Evolutionary conservation across 2,113 vertebrate species (phyloP).

Genomic region (Dendropsophus ebraccatus): DNA sequence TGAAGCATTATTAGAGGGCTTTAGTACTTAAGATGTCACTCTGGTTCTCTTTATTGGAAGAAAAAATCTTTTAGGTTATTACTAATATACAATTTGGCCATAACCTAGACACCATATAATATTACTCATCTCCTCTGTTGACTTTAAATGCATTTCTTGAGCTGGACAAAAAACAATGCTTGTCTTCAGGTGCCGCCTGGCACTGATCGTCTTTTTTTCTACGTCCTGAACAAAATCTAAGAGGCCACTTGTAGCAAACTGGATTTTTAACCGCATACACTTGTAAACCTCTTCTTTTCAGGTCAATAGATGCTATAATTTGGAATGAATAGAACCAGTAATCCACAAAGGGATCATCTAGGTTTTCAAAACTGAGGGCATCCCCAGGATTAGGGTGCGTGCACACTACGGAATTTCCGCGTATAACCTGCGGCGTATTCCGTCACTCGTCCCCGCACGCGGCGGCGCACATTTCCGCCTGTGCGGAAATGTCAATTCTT

Average conservation of each 20-base stretch:
- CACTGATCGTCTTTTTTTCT: not conserved
- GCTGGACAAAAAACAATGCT: not conserved
- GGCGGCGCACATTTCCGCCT: no score
- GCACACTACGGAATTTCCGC: no score
- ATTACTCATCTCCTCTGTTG: not conserved
- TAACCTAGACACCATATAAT: not conserved
- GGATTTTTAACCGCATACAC: not conserved
- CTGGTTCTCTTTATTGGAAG: not conserved
- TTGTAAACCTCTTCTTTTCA: not conserved
- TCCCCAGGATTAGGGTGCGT: no score
- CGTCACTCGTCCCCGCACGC: no score
- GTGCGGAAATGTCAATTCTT: no score
- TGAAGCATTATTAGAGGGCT: constrained; percentile 39
- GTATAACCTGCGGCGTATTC: no score
- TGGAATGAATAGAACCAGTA: no score
- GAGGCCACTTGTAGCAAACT: not conserved
- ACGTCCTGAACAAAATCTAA: not conserved
- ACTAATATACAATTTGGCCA: not conserved
- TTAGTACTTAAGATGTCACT: not conserved
- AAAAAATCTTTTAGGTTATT: not conserved
- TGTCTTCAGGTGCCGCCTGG: not conserved
- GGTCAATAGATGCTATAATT: not conserved
- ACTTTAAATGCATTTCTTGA: not conserved
- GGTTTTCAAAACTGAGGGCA: no score
- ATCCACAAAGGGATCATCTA: no score